Percentiles rank a stretch among this genome's conserved stretches.
Evolutionary conservation across 2,888 invertebrate species (phyloP).

Genomic region (Dermolepida albohirtum): DNA sequence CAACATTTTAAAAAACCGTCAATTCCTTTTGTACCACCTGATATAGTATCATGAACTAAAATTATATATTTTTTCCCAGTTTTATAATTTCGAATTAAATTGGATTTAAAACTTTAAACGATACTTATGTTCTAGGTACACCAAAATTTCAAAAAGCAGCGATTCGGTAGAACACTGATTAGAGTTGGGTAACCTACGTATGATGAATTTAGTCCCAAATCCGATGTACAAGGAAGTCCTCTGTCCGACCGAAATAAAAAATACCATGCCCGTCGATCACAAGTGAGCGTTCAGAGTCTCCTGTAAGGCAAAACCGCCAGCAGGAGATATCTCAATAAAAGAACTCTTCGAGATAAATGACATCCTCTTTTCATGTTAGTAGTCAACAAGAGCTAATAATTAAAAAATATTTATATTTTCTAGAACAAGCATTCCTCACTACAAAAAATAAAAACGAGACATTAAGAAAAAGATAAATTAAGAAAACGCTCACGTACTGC

Average conservation of each 20-base stretch:
- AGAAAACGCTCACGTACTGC: not conserved
- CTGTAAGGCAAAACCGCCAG: constrained; percentile 95
- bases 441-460: not conserved
- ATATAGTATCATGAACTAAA: too few relatives aligned
- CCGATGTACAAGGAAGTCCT: constrained; percentile 92
- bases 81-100: not conserved
- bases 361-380: constrained; percentile 90
- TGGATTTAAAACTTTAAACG: not conserved
- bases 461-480: constrained; percentile 1
- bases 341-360: constrained; percentile 99
- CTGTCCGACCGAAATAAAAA: constrained; percentile 81
- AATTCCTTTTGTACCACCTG: too few relatives aligned
- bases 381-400: too few relatives aligned
- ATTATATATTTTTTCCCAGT: too few relatives aligned
- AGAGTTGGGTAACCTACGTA: constrained; percentile 94
- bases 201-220: constrained; percentile 94
- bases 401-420: too few relatives aligned
- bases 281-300: constrained; percentile 94
- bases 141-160: constrained; percentile 95
- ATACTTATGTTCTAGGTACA: constrained; percentile 74
- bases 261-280: constrained; percentile 91
- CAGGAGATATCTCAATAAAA: constrained; percentile 98
- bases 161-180: constrained; percentile 97
- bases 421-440: too few relatives aligned
- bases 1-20: too few relatives aligned